Base-by-base conservation (phyloP, 2,888 invertebrate genomes). In the Idaea dimidiata region DNA sequence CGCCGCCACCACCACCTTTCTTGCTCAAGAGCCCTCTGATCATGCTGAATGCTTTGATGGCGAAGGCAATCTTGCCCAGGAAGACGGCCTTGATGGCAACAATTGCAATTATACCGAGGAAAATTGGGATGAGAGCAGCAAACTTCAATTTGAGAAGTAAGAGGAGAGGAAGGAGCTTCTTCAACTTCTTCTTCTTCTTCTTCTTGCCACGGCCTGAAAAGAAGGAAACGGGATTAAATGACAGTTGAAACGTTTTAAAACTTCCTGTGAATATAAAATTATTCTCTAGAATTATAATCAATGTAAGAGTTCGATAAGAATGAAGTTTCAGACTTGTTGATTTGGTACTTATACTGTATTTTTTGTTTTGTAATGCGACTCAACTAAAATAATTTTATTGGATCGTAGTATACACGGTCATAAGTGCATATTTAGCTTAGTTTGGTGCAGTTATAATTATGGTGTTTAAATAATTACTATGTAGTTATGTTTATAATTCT, bases 21-120 rank as follows among this genome's bases (percentile, higher is more conserved):
- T 86, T 95, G 87, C 94, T 95, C 60, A 97, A 82, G n/a, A 97
- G 93, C 83, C 96, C 97, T 77, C 87, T 88, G 75, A 93, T 87
- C 1, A 91, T 88, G 77, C 95, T 95, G 77, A 97, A 94, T 31
- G 95, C 94, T 63, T 95, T 95, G 82, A 97, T 94, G 71, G 96
- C 94, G 63, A 97, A 94, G n/a, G 97, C 97, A 71, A 97, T 95
- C 93, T 97, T 97, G 78, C 97, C 97, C 71, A 97, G 93, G 79
- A 97, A 93, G 72, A 97, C 93, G 14, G 97, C 97, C 93, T 97
- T 97, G 90, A 97, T 94, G 32, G 97, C 97, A 59, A 96, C 93
- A 66, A 97, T 91, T 57, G 96, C 97, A 72, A 97, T 94, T 76
- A 92, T 87, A 16, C 92, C 97, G 58, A 97, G 94, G 76, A 95